Conservation (phyloP, 2,113 vertebrate genomes). For the Coreoperca whiteheadi region DNA sequence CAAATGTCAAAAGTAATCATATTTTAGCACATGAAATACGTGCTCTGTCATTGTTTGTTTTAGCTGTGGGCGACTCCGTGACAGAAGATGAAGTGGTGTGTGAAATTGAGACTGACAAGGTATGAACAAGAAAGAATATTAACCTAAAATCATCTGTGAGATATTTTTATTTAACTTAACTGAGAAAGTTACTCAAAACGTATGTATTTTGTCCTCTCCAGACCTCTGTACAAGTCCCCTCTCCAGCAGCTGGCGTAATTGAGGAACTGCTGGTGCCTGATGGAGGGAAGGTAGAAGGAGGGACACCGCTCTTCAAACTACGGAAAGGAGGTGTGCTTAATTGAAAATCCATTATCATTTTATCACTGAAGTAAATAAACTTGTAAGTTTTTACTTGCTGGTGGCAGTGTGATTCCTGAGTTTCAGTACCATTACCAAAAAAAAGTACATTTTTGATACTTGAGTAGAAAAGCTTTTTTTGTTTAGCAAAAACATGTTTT, state of each 20-base stretch:
- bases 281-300: conserved; percentile 94
- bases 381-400: background rate
- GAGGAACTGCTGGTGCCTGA: conserved; percentile 94
- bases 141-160: background rate
- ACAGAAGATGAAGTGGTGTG: conserved; percentile 96
- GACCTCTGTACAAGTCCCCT: conserved; percentile 95
- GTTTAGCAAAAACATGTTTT: no score
- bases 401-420: no score
- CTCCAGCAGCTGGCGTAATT: conserved; percentile 94
- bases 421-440: background rate
- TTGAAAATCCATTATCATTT: background rate
- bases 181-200: background rate
- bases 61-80: conserved; percentile 95
- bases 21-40: background rate
- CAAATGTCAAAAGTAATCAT: background rate
- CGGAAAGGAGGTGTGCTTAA: conserved; percentile 90
- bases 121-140: conserved; percentile 57
- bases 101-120: conserved; percentile 99
- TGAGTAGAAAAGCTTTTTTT: no score
- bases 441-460: background rate
- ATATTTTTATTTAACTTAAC: background rate
- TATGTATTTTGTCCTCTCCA: conserved; percentile 61
- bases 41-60: conserved; percentile 42
- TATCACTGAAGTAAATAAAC: background rate
- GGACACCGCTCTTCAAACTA: conserved; percentile 94